phyloP scores from a whole-genome alignment of 2,113 vertebrate genomes.

The Ramphastos sulfuratus region DNA sequence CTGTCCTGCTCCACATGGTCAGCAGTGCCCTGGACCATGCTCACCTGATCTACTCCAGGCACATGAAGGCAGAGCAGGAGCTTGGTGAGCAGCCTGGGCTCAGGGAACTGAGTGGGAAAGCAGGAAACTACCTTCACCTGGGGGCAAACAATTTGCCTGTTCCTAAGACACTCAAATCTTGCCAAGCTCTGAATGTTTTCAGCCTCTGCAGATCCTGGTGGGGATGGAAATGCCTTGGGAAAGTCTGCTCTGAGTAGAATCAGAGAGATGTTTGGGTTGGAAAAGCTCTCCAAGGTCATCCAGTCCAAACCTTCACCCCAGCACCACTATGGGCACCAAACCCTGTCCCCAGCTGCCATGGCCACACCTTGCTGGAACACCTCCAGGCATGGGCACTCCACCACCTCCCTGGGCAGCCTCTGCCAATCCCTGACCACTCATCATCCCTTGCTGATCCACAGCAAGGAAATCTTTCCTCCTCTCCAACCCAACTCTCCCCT shows the following conservation, averaged over 20 bases:
- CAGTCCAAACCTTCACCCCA: too few relatives aligned
- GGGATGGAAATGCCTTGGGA: neutral
- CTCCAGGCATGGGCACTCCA: too few relatives aligned
- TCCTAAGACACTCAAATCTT: neutral
- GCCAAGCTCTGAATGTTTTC: neutral
- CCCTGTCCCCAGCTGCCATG: too few relatives aligned
- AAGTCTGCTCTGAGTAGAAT: neutral
- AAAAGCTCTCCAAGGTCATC: too few relatives aligned
- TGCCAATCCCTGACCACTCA: too few relatives aligned
- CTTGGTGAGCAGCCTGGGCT: slow-evolving; percentile 67
- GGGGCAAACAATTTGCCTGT: neutral
- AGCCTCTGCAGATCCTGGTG: neutral
- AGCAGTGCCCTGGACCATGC: slow-evolving; percentile 81
- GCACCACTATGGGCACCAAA: too few relatives aligned
- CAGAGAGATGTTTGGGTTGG: neutral
- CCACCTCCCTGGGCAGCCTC: too few relatives aligned
- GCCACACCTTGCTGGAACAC: too few relatives aligned
- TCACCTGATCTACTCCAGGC: slow-evolving; percentile 77
- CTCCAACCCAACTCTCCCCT: too few relatives aligned
- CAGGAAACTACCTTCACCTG: neutral
- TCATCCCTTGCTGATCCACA: too few relatives aligned
- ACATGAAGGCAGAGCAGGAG: slow-evolving; percentile 69
- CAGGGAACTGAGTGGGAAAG: neutral
- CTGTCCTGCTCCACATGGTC: slow-evolving; percentile 81
- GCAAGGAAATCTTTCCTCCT: too few relatives aligned